These are phyloP conservation scores for Drosophila kepulauana DNA, from an alignment of 1,140 invertebrate species.

Conservation along the genomic window DNA sequence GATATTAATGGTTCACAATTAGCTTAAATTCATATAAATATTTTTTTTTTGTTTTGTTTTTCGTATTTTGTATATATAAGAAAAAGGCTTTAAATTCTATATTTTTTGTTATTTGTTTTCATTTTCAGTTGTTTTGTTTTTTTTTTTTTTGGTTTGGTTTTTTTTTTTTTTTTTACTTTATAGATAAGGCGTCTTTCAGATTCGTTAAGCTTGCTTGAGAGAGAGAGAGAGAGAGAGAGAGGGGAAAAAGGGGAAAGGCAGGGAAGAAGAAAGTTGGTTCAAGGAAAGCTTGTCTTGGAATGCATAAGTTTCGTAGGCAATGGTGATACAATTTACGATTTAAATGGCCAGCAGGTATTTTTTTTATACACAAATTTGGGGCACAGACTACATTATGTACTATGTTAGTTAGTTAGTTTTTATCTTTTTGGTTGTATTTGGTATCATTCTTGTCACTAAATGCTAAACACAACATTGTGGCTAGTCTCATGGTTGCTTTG, in stretches of 20 bases:
- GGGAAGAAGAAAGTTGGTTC: too few species aligned
- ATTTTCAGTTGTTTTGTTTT: background rate
- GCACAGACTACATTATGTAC: background rate
- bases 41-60: background rate
- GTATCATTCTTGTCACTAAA: conserved; percentile 26
- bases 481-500: conserved; percentile 67
- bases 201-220: conserved; percentile 32
- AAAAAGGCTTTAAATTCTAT: conserved; percentile 42
- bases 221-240: background rate
- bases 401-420: background rate
- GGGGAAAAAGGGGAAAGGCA: background rate
- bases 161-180: conserved; percentile 13
- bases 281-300: background rate
- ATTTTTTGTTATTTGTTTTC: conserved; percentile 4
- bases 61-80: conserved; percentile 10
- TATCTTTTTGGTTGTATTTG: background rate
- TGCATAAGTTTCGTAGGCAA: background rate
- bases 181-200: conserved; percentile 59
- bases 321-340: background rate
- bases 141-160: conserved; percentile 9
- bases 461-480: conserved; percentile 72
- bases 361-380: background rate
- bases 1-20: conserved; percentile 41
- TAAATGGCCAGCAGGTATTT: background rate
- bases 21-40: conserved; percentile 28